Evolutionary conservation across 2,113 vertebrate species (phyloP).

Genomic region (Motacilla alba): DNA sequence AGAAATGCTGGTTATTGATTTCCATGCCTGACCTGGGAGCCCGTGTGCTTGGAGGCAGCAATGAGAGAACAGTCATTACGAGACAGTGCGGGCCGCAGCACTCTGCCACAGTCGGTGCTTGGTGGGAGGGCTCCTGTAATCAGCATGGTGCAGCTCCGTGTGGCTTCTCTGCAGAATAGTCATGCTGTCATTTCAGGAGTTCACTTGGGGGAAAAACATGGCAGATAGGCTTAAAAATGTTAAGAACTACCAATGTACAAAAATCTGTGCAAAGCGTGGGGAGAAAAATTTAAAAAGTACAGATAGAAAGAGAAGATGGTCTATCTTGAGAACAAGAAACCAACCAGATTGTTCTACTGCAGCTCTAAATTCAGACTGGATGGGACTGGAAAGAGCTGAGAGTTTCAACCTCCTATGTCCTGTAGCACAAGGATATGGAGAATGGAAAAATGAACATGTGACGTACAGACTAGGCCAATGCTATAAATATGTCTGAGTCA

Average conservation of each 20-base stretch:
- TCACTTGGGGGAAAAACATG: background rate
- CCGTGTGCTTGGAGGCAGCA: background rate
- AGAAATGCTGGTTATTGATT: background rate
- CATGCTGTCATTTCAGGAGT: constrained; percentile 3
- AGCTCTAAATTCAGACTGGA: background rate
- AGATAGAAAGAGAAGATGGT: background rate
- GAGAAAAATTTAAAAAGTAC: background rate
- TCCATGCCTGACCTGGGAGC: background rate
- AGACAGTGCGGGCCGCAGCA: background rate
- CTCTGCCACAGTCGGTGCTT: background rate
- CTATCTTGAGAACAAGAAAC: background rate
- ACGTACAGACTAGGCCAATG: background rate
- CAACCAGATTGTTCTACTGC: background rate
- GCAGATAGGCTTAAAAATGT: background rate
- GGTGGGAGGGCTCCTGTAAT: background rate
- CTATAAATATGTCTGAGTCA: background rate
- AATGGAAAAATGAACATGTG: background rate
- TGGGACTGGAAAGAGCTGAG: background rate
- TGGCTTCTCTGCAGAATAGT: background rate
- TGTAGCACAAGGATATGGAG: background rate
- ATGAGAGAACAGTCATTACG: background rate
- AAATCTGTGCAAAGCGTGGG: background rate
- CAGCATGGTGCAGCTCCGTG: background rate
- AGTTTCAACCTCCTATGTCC: background rate
- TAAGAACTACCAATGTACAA: background rate